Percentiles rank a stretch among this genome's conserved stretches.
These are phyloP conservation scores for Uropsilus gracilis DNA, from an alignment of 2,113 vertebrate genomes.

Conservation along the genomic window DNA sequence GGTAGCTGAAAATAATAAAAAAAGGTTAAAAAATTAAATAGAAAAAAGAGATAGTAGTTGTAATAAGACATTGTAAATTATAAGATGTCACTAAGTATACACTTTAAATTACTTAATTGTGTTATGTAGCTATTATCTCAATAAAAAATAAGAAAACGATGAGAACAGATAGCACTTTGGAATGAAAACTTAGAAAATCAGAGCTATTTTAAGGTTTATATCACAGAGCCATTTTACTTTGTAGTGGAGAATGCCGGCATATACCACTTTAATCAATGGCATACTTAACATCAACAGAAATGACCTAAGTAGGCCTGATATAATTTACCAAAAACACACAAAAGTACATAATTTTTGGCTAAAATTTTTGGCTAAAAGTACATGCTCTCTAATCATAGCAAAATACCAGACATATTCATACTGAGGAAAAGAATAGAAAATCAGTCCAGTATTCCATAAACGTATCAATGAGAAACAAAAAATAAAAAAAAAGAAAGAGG, in stretches of 20 bases:
- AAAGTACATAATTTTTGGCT: not conserved
- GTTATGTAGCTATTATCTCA: too few species aligned
- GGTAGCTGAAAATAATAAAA: too few species aligned
- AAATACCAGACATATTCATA: not conserved
- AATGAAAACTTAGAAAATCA: too few species aligned
- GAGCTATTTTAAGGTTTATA: too few species aligned
- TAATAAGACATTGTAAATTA: too few species aligned
- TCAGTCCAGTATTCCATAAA: not conserved
- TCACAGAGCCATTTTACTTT: not conserved
- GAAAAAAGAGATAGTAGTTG: too few species aligned
- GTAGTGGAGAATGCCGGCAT: not conserved
- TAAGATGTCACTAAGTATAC: too few species aligned
- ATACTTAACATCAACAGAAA: not conserved
- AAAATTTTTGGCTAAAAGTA: not conserved
- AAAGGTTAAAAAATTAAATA: too few species aligned
- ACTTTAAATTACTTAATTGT: too few species aligned
- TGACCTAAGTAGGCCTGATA: not conserved
- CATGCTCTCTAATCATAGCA: not conserved
- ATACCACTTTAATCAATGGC: not conserved
- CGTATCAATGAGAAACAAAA: not conserved
- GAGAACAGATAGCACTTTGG: too few species aligned
- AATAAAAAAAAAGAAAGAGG: not conserved
- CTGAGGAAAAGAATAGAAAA: not conserved
- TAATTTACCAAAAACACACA: not conserved
- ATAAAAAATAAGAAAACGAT: too few species aligned